Evolutionary conservation across 1,140 invertebrate species (phyloP), one percentile per base, ranked within the genome.

Genomic region (Lamellibrachia luymesi): DNA sequence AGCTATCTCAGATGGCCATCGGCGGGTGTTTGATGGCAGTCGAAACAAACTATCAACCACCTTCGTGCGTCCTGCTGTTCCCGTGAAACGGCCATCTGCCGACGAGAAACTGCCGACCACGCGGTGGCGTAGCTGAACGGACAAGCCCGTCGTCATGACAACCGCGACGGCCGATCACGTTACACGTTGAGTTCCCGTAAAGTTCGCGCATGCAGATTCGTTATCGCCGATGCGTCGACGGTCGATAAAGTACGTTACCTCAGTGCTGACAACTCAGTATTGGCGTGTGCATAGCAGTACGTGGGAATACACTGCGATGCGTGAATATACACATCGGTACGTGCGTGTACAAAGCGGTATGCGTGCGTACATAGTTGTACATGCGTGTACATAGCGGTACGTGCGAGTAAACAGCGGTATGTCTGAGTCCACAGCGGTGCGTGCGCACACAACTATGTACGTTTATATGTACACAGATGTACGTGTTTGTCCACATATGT

Each of bases 41-140:
- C 64, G 64, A 80, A 80, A 80, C 64, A 80, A 80, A 80, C 64
- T 80, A 80, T 80, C 64, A 80, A 80, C 64, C 64, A 80, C 64
- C 64, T 80, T 80, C 64, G 38, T 22, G 13, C 64, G 13, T 80
- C 64, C 64, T 22, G 64, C 64, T 80, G 64, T 80, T 80, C 64
- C 64, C 5, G 64, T 80, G 64, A 80, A 80, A 80, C 64, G 64
- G 25, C 64, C 64, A 80, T 80, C 64, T 80, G 64, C 64, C 13
- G 64, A 80, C 13, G 0, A 80, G 64, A 80, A 80, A 10, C 64
- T 22, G 64, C 17, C 52, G 64, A 22, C 64, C 64, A 80, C 64
- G 64, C 64, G 64, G 64, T 80, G 64, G 64, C 64, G 64, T 80
- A 80, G 64, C 64, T 80, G 64, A 80, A 80, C 64, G 64, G 64